Evolutionary conservation across 2,797 vertebrate genomes (phyloP).

Genomic region (Novumbra hubbsi): DNA sequence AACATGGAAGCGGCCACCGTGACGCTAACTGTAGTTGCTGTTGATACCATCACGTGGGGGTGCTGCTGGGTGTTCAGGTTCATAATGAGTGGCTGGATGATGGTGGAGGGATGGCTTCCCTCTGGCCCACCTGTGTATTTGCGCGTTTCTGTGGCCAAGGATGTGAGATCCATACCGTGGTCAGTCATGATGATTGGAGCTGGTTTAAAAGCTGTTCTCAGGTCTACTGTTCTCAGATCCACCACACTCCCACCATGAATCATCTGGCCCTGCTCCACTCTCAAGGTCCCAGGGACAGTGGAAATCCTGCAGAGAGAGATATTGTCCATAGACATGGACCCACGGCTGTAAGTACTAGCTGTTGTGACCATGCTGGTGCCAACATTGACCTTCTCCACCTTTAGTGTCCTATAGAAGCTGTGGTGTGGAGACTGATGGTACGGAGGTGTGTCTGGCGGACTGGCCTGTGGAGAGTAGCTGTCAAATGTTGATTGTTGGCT

Average conservation of each 20-base stretch:
- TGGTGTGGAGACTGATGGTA: slow-evolving; percentile 80
- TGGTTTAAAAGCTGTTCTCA: slow-evolving; percentile 82
- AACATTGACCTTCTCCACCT: slow-evolving; percentile 78
- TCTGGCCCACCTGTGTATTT: slow-evolving; percentile 88
- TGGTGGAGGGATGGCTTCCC: slow-evolving; percentile 84
- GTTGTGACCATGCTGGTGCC: slow-evolving; percentile 79
- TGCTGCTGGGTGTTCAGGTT: slow-evolving; percentile 95
- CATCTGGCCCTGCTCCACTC: slow-evolving; percentile 90
- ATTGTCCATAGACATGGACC: slow-evolving; percentile 90
- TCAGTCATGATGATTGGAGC: slow-evolving; percentile 94
- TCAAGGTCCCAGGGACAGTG: slow-evolving; percentile 89
- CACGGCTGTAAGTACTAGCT: slow-evolving; percentile 83
- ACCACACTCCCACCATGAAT: slow-evolving; percentile 86
- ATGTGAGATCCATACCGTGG: slow-evolving; percentile 96
- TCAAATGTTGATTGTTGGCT: slow-evolving; percentile 83
- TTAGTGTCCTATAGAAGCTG: slow-evolving; percentile 74
- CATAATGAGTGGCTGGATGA: slow-evolving; percentile 94
- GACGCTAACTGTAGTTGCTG: slow-evolving; percentile 87
- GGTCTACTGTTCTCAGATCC: slow-evolving; percentile 92
- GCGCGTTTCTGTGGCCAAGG: slow-evolving; percentile 89
- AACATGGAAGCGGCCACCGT: slow-evolving; percentile 96
- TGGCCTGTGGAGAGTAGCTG: slow-evolving; percentile 80
- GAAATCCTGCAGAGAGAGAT: slow-evolving; percentile 96
- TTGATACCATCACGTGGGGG: slow-evolving; percentile 71
- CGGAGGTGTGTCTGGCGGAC: slow-evolving; percentile 78